Percentiles rank a stretch among this genome's conserved stretches.
Evolutionary conservation across 2,888 invertebrate genomes (phyloP).

Genomic region (Melitaea athalia): DNA sequence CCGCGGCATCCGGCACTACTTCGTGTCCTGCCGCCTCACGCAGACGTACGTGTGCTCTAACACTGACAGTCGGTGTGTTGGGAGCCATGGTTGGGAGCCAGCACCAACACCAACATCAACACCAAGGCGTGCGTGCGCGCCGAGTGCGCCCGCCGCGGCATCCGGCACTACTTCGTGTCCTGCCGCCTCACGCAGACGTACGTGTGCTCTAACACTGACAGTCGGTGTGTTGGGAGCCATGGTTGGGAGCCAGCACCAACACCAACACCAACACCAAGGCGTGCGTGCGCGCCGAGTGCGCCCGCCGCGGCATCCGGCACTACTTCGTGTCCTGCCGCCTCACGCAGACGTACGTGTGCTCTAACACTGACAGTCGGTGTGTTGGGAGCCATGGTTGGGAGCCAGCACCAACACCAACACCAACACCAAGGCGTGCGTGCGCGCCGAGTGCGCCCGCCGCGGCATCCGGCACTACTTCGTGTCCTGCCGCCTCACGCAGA

Average conservation of each 20-base stretch:
- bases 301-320: slow-evolving; percentile 79
- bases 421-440: slow-evolving; percentile 80
- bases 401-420: too few species aligned
- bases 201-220: slow-evolving; percentile 90
- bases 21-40: slow-evolving; percentile 93
- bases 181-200: slow-evolving; percentile 91
- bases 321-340: slow-evolving; percentile 91
- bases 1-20: slow-evolving; percentile 82
- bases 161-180: slow-evolving; percentile 86
- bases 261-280: slow-evolving; percentile 85
- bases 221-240: slow-evolving; percentile 98
- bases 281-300: slow-evolving; percentile 86
- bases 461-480: slow-evolving; percentile 85
- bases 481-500: slow-evolving; percentile 95
- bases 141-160: slow-evolving; percentile 83
- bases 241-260: slow-evolving; percentile 79
- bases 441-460: slow-evolving; percentile 82
- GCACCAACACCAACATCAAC: too few species aligned
- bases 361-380: background rate
- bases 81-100: slow-evolving; percentile 60
- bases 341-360: slow-evolving; percentile 88
- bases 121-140: slow-evolving; percentile 90
- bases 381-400: slow-evolving; percentile 69
- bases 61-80: background rate
- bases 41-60: slow-evolving; percentile 84